These are phyloP conservation scores for Cranoglanis bouderius DNA, from an alignment of 2,113 vertebrate species.

Conservation along the genomic window DNA sequence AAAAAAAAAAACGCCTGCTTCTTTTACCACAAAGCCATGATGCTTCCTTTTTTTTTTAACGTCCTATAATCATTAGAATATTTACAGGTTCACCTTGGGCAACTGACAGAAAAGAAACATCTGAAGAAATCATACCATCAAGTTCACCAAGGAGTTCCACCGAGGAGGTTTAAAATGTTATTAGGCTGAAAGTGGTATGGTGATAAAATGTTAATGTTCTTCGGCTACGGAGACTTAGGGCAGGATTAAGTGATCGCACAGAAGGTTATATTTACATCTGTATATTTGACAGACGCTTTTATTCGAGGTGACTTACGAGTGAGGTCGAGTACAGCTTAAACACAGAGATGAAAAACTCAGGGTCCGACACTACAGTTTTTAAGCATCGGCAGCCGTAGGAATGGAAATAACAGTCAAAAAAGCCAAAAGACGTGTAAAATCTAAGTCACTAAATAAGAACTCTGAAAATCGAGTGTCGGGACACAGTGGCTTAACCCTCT, in stretches of 20 bases:
- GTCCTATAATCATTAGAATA: neutral
- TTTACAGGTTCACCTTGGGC: slow-evolving; percentile 18
- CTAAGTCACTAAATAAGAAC: neutral
- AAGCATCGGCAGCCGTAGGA: neutral
- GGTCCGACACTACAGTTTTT: neutral
- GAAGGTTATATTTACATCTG: neutral
- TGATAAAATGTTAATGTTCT: slow-evolving; percentile 4
- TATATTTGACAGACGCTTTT: neutral
- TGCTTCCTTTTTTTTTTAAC: neutral
- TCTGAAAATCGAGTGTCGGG: too few relatives aligned
- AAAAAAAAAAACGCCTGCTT: neutral
- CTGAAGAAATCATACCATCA: neutral
- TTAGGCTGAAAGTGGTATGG: slow-evolving; percentile 7
- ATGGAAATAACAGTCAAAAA: neutral
- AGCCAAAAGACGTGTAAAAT: neutral
- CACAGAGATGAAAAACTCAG: neutral
- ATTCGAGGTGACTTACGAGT: neutral
- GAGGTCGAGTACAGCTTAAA: neutral
- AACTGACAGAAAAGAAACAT: neutral
- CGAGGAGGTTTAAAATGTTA: slow-evolving; percentile 13
- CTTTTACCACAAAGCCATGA: neutral
- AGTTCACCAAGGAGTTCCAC: neutral
- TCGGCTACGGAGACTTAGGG: neutral
- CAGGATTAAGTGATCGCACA: neutral
- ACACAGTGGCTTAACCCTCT: too few relatives aligned